Evolutionary conservation across 2,888 invertebrate genomes (phyloP).

Genomic region (Meliscaeva auricollis): DNA sequence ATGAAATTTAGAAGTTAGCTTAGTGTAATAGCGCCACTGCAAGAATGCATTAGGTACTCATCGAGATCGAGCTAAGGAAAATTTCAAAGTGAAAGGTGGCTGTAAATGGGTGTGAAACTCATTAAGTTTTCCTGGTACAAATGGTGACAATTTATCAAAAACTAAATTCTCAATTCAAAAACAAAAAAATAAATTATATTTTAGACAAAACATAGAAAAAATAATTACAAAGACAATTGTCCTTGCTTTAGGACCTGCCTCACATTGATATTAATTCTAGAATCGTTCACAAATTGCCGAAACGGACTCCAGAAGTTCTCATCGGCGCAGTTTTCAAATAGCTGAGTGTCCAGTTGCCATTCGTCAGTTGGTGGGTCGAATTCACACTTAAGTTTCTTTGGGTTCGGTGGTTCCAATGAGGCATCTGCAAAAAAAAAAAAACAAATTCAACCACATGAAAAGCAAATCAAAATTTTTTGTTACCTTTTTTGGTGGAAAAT

Average conservation of each 20-base stretch:
- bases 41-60: too few relatives aligned
- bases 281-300: slow-evolving; percentile 87
- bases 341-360: slow-evolving; percentile 75
- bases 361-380: slow-evolving; percentile 26
- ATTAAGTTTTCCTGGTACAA: too few relatives aligned
- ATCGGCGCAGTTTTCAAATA: slow-evolving; percentile 81
- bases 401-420: slow-evolving; percentile 42
- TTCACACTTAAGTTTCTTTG: slow-evolving; percentile 62
- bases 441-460: neutral
- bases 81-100: too few relatives aligned
- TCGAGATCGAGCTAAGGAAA: too few relatives aligned
- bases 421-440: slow-evolving; percentile 13
- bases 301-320: slow-evolving; percentile 85
- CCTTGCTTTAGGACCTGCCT: slow-evolving; percentile 92
- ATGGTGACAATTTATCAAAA: too few relatives aligned
- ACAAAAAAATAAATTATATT: slow-evolving; percentile 33
- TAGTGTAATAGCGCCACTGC: too few relatives aligned
- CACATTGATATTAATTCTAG: slow-evolving; percentile 97
- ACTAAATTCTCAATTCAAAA: too few relatives aligned
- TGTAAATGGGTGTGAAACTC: too few relatives aligned
- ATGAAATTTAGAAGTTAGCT: too few relatives aligned
- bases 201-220: slow-evolving; percentile 36
- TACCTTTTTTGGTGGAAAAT: slow-evolving; percentile 78
- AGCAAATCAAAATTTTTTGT: slow-evolving; percentile 5
- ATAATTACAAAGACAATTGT: slow-evolving; percentile 79